Conservation (phyloP, 2,888 invertebrate genomes). For the Erpobdella octoculata region DNA sequence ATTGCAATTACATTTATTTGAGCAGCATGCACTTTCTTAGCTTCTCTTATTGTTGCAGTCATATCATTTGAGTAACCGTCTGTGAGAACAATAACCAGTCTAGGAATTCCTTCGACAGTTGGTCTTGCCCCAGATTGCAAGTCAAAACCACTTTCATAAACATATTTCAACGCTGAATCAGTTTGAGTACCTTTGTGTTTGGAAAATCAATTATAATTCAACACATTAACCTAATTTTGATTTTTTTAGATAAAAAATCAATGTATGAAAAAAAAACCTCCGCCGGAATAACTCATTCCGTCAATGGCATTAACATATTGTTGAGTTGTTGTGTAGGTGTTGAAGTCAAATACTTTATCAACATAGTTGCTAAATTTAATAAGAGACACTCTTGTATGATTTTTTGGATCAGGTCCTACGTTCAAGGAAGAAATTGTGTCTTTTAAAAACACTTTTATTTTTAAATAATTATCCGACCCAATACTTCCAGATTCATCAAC, state of each 20-base stretch:
- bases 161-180: not conserved
- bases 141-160: not conserved
- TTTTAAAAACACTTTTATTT: conserved; percentile 13
- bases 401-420: conserved; percentile 15
- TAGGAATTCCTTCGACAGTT: conserved; percentile 10
- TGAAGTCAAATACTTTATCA: not conserved
- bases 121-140: not conserved
- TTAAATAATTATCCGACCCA: conserved; percentile 4
- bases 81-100: conserved; percentile 9
- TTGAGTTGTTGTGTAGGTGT: not conserved
- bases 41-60: not conserved
- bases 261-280: too few relatives aligned
- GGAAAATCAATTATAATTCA: too few relatives aligned
- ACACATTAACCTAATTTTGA: too few relatives aligned
- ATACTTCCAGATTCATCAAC: conserved; percentile 16
- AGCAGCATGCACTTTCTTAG: not conserved
- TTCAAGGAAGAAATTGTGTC: not conserved
- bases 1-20: not conserved
- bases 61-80: conserved; percentile 4
- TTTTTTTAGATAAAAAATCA: too few relatives aligned
- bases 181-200: not conserved
- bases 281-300: not conserved
- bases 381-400: conserved; percentile 1
- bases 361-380: not conserved
- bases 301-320: not conserved